Base-by-base conservation (phyloP, 2,888 invertebrate species). In the Amiota mariae region DNA sequence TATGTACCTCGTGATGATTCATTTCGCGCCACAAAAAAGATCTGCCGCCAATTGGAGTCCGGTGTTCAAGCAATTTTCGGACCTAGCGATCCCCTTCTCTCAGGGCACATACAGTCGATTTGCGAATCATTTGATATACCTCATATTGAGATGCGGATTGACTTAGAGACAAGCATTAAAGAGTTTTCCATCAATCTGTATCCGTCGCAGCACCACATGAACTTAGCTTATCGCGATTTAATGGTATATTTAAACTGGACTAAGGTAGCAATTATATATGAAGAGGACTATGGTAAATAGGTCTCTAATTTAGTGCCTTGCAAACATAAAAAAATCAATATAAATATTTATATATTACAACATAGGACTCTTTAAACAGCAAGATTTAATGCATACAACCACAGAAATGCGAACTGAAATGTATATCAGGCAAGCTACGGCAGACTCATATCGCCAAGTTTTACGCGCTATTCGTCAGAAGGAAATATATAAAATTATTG, bases 161-260 rank as follows among this genome's bases (percentile, higher is more conserved):
- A 94, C 88, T 92, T 93, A 80, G 94, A 94, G 84, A 75, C 82
- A 56, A 85, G 72, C 59, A 77, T 82, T 8, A 90, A 89, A 85
- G 94, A 94, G 81, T 95, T 95, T 88, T 96, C 97, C 59, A 94
- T 98, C 82, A 98, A 97, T 90, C 91, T 98, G 71, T 95, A 96
- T 89, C 98, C 98, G 0, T 93, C 96, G 11, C 94, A 96, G 79
- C 93, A 93, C 73, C 92, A 95, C 78, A 92, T 98, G 88, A 95
- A 96, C 87, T 92, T 92, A 87, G 96, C 96, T 0, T 96, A 97
- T 90, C 92, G 94, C 73, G 97, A 98, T 86, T 92, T 97, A 79
- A 95, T 98, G 89, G 91, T 93, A 11, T 96, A 96, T 88, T 92
- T 97, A 76, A 96, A 97, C 88, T 98, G 98, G 98, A 96, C 96